Evolutionary conservation across 2,113 vertebrate genomes (phyloP).

Genomic region (Melospiza georgiana): DNA sequence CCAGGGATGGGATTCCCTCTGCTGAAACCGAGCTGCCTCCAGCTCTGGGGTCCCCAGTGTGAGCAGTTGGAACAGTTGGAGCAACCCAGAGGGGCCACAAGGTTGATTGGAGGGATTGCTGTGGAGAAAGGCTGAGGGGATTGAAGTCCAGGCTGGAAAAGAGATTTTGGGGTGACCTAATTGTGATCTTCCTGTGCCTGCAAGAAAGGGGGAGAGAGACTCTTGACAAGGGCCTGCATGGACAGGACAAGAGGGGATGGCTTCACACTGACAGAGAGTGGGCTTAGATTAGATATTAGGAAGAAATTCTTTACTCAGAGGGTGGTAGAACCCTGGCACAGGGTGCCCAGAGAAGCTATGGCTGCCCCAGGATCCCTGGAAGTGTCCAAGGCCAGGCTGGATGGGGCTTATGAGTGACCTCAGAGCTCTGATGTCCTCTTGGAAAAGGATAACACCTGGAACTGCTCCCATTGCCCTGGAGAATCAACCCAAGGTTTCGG

Average conservation of each 20-base stretch:
- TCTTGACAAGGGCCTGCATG: background rate
- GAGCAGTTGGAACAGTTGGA: background rate
- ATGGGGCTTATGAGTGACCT: background rate
- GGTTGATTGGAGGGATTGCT: background rate
- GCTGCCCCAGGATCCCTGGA: background rate
- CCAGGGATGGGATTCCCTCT: no score
- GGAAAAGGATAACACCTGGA: background rate
- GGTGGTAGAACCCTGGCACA: rapidly evolving
- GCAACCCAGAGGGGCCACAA: background rate
- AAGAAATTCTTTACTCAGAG: background rate
- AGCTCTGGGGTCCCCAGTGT: rapidly evolving
- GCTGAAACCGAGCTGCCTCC: background rate
- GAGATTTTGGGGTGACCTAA: background rate
- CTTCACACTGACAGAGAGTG: background rate
- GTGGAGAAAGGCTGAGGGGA: background rate
- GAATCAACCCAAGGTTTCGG: background rate
- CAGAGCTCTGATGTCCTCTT: background rate
- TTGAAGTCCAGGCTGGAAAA: background rate
- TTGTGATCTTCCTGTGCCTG: background rate
- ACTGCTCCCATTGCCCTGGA: background rate
- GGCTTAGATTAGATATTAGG: background rate
- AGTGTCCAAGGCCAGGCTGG: background rate
- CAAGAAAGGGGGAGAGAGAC: no score
- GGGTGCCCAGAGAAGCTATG: background rate
- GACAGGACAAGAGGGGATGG: background rate